Conservation (phyloP, 2,797 vertebrate species). For the Rhincodon typus region DNA sequence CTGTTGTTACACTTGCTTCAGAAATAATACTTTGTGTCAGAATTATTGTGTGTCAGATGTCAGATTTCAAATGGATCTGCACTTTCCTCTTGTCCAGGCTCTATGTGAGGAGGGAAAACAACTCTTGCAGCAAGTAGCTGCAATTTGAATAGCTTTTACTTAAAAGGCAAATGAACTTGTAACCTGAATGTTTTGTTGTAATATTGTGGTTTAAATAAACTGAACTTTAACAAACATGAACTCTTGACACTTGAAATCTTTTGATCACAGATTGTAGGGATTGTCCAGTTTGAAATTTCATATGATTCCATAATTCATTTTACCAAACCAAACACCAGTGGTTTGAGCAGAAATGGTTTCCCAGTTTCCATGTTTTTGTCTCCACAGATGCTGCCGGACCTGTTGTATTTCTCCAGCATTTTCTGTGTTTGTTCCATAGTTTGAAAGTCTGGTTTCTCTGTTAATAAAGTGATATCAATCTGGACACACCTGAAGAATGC, state of each 20-base stretch:
- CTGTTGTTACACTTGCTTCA: not conserved
- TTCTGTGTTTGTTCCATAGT: no score
- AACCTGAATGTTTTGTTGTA: not conserved
- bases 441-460: not conserved
- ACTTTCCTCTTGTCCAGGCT: not conserved
- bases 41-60: not conserved
- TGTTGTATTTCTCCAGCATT: no score
- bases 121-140: not conserved
- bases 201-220: not conserved
- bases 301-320: not conserved
- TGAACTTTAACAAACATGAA: not conserved
- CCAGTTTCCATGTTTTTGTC: not conserved
- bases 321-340: not conserved
- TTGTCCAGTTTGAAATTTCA: not conserved
- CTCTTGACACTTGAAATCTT: not conserved
- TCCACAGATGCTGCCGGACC: no score
- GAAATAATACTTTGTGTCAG: not conserved
- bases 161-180: not conserved
- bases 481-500: not conserved
- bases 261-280: not conserved
- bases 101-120: not conserved
- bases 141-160: not conserved
- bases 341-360: not conserved
- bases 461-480: not conserved
- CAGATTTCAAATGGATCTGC: not conserved